phyloP scores from a whole-genome alignment of 2,888 invertebrate genomes.

The Griposia aprilina region DNA sequence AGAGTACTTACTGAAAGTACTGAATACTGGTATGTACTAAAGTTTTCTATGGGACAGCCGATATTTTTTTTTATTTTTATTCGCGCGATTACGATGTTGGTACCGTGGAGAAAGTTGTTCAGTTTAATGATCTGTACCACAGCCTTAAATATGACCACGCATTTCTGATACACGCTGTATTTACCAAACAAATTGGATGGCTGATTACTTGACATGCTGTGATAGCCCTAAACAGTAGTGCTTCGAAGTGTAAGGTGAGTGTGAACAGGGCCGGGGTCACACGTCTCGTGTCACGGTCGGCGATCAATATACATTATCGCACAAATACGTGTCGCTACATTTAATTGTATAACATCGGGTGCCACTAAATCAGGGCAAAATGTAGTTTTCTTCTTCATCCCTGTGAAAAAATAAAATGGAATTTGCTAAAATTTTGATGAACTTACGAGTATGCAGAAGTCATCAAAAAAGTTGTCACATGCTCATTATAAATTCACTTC shows the following conservation, averaged over 20 bases:
- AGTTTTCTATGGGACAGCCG: no score
- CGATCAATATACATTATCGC: conserved; percentile 48
- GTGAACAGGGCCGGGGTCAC: conserved; percentile 78
- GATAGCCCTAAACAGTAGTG: conserved; percentile 48
- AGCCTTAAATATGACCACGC: not conserved
- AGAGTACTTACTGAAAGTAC: no score
- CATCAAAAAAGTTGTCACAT: not conserved
- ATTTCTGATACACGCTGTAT: not conserved
- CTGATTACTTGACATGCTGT: not conserved
- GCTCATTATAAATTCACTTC: not conserved
- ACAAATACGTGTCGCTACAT: conserved; percentile 17
- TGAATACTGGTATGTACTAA: no score
- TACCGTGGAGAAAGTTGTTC: not conserved
- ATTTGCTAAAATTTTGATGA: not conserved
- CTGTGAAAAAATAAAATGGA: not conserved
- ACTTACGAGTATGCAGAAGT: not conserved
- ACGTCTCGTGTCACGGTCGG: conserved; percentile 86
- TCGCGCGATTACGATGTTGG: not conserved
- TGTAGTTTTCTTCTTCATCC: not conserved
- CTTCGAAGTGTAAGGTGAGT: conserved; percentile 66
- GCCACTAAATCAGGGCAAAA: not conserved
- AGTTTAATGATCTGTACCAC: not conserved
- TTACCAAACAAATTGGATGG: not conserved
- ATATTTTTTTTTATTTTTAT: no score
- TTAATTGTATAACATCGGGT: conserved; percentile 4